Base-by-base conservation (phyloP, 1,140 invertebrate genomes). In the Cyclina sinensis region DNA sequence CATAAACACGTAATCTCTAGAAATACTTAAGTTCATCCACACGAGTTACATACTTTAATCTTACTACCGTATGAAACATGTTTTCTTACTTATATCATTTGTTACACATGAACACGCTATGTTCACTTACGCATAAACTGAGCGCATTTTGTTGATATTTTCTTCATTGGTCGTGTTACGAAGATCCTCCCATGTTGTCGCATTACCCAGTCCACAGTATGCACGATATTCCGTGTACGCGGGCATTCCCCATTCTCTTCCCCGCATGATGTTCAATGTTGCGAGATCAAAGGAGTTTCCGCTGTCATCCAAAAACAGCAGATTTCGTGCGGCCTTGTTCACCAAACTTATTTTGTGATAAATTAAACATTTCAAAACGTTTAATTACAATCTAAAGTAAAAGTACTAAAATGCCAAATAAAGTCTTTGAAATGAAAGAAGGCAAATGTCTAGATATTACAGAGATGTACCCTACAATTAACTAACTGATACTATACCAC, bases 171-270 rank as follows among this genome's bases (percentile, higher is more conserved):
- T 62, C 5, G 57, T 62, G 24, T 62, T 27, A 4, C 0, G 18
- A 1, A 62, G 24, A 27, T 62, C 57, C 4, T 62, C 9, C 65
- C 92, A 94, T 0, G 21, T 46, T 5, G 65, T 32, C 18, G 88
- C 82, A 11, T 16, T 24, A 18, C 37, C 37, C 0, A 94, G 32
- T 21, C 84, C 82, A 88, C 93, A 94, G 27, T 80, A 82, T 18
- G 81, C 43, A 83, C 91, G 82, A 32, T 46, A 81, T 24, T 78
- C 74, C 59, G 97, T 82, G 94, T 99, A 99, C 0, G 97, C 96
- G 0, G 97, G 97, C 2, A 99, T 95, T 32, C 98, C 98, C 93
- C 98, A 98, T 95, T 99, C 98, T 46, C 98, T 96, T 90, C 98
- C 98, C 93, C 98, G 97, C 93, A 99, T 98, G 78, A 99, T 97